Evolutionary conservation across 2,888 invertebrate species (phyloP), one percentile per base, ranked within the genome.

Genomic region (Trichopoda pennipes): DNA sequence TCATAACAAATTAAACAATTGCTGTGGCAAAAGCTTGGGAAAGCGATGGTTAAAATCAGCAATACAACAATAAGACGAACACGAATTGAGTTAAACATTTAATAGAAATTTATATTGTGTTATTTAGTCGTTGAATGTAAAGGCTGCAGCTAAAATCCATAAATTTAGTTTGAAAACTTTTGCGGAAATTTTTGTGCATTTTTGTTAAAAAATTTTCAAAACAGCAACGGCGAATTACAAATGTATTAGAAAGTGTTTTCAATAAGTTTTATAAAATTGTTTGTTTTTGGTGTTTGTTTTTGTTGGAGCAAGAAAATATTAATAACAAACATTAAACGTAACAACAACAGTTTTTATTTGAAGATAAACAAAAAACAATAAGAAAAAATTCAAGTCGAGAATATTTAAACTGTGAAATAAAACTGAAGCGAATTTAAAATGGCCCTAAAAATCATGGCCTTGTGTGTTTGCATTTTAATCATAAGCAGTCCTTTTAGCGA

Each of bases 401-500:
- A 28, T 28, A 28, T 4, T 28, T 3, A 28, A 44, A 44, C 1
- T 38, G 6, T 38, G 6, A 38, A 32, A 51, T 56, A 14, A 44
- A 58, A 16, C 14, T 21, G 14, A 69, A 21, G 16, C 16, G 38
- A 16, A 1, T 14, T n/a, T 2, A 47, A 47, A 0, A 91, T 91
- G 90, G 88, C 88, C 86, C 85, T 86, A 44, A 90, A 86, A 86
- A 87, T 87, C 73, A 81, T 88, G 81, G 74, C 87, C 68, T 86
- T 90, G 78, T 87, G 89, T 64, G 81, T 90, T 69, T 86, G 90
- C 61, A 84, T 92, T 70, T 83, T 92, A 66, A 84, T 93, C 84
- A 85, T 92, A 63, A 87, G 90, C 68, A 88, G 86, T 77, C 88
- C 90, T 84, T 80, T 91, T 47, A 90, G 89, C 76, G 91, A 91